Evolutionary conservation across 1,140 invertebrate genomes (phyloP).

Genomic region (Schlechtendalia chinensis): DNA sequence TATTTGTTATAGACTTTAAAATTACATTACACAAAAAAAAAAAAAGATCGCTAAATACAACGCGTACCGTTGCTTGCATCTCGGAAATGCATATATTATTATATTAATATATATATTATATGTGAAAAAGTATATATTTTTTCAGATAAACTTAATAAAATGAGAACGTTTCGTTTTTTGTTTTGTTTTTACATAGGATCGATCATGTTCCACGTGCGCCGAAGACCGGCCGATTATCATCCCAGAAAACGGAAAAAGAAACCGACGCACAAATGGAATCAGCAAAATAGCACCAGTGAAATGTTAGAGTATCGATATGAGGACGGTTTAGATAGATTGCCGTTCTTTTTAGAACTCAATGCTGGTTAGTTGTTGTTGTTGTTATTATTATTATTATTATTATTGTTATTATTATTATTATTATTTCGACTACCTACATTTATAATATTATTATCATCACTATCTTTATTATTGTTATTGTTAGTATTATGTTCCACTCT

Average conservation of each 20-base stretch:
- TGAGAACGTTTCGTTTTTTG: conserved; percentile 53
- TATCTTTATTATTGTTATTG: too few species aligned
- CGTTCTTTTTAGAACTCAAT: conserved; percentile 65
- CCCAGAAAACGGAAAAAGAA: conserved; percentile 89
- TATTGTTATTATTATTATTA: not conserved
- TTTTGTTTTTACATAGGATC: conserved; percentile 64
- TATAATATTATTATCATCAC: not conserved
- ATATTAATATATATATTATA: not conserved
- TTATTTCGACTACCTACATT: too few species aligned
- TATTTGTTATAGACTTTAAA: too few species aligned
- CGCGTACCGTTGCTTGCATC: too few species aligned
- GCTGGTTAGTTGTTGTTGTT: conserved; percentile 57
- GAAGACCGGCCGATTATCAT: conserved; percentile 83
- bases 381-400: too few species aligned
- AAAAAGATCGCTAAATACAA: too few species aligned
- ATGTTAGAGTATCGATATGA: conserved; percentile 56
- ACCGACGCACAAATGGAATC: conserved; percentile 59
- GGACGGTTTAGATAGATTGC: conserved; percentile 60
- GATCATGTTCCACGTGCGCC: conserved; percentile 90
- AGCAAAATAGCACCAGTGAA: conserved; percentile 57
- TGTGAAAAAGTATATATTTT: not conserved
- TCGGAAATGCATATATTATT: not conserved
- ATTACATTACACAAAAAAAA: too few species aligned
- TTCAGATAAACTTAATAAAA: conserved; percentile 20
- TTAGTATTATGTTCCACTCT: too few species aligned